Percentiles rank a stretch among this genome's conserved stretches.
These are phyloP conservation scores for Calephelis nemesis DNA, from an alignment of 1,140 invertebrate genomes.

Conservation along the genomic window DNA sequence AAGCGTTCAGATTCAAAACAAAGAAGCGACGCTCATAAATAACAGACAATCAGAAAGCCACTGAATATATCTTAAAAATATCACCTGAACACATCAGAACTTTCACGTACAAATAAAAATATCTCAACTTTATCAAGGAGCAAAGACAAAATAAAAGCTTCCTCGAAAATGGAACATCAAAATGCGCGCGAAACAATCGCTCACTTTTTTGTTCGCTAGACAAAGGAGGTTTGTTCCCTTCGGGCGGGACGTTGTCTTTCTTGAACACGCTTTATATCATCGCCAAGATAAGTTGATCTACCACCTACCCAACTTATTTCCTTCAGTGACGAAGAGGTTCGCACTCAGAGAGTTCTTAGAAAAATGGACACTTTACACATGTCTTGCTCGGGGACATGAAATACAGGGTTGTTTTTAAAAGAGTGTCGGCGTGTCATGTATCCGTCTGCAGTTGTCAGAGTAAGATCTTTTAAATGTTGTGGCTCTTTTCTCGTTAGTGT, in stretches of 20 bases:
- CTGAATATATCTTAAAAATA: conserved; percentile 17
- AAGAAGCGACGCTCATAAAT: conserved; percentile 11
- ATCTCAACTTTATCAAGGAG: conserved; percentile 21
- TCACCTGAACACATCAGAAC: conserved; percentile 14
- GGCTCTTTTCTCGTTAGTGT: conserved; percentile 39
- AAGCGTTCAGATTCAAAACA: conserved; percentile 9
- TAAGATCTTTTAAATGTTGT: conserved; percentile 46
- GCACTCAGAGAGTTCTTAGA: conserved; percentile 33
- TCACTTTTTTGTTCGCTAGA: conserved; percentile 51
- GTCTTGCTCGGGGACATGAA: conserved; percentile 49
- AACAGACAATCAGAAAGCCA: conserved; percentile 12
- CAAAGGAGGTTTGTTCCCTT: conserved; percentile 48
- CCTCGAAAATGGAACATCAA: conserved; percentile 42
- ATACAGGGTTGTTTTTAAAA: conserved; percentile 47
- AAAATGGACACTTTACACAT: conserved; percentile 48
- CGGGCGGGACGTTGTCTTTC: conserved; percentile 49
- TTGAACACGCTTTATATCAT: conserved; percentile 48
- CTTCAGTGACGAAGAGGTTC: conserved; percentile 17
- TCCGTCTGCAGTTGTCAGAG: conserved; percentile 47
- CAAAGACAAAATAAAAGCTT: conserved; percentile 33
- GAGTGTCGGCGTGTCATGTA: conserved; percentile 47
- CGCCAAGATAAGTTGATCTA: conserved; percentile 39
- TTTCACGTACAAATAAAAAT: conserved; percentile 15
- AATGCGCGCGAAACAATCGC: conserved; percentile 53
- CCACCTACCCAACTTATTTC: conserved; percentile 26